Evolutionary conservation across 2,797 vertebrate genomes (phyloP), one percentile per base, ranked within the genome.

Genomic region (Antrozous pallidus): DNA sequence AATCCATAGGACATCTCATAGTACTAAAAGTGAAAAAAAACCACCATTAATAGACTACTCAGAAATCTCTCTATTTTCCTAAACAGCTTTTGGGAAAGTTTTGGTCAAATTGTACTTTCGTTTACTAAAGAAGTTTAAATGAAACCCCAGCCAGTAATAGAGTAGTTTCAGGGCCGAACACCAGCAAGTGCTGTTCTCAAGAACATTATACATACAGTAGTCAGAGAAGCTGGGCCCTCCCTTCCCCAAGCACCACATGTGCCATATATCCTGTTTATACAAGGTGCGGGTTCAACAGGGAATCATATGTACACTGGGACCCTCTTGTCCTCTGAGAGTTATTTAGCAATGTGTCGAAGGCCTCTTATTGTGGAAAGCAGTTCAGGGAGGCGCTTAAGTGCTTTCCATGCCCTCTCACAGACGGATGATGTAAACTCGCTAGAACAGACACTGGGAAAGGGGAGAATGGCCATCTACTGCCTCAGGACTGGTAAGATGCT

Each of bases 1-100:
- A 99, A 98, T 84, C 99, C 99, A 33, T 99, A 99, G 91, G 99
- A 99, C 99, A 99, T 99, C 97, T 99, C 99, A 12, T 99, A 99
- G 98, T 99, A 99, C 99, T 99, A 82, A 85, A 94, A 93, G 45
- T 18, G 45, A 84, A 79, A 86, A 86, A 71, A 81, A 79, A 69
- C 1, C 17, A 18, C 65, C 47, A 28, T 96, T 85, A 96, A 24
- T 95, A 83, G 97, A 95, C 33, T 84, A 24, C 56, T 20, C 58
- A 84, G 11, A 86, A 65, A 88, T n/a, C 90, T 88, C 71, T 90
- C 93, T 67, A 63, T 40, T 94, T 87, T 67, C 36, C 88, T 74
- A 40, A 74, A 61, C 92, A 54, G 79, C 69, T 96, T 77, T 92
- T 33, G 75, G 89, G 90, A 94, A 94, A 93, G 74, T 93, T 96